Conservation (phyloP, 2,797 vertebrate genomes). For the Cynodonichthys magdalenae region DNA sequence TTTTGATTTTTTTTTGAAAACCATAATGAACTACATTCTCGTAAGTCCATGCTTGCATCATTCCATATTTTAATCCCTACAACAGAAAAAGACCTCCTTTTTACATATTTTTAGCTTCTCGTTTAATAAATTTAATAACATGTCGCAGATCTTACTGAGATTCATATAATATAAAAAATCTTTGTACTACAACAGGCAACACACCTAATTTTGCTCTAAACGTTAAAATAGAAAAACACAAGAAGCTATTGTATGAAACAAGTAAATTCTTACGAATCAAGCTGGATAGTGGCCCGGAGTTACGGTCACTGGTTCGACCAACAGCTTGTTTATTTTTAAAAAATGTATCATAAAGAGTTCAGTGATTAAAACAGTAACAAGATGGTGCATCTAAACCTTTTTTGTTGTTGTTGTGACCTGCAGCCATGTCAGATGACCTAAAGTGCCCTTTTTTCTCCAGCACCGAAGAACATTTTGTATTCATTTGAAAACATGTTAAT, state of each 20-base stretch:
- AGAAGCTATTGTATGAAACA: background rate
- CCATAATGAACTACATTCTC: too few relatives aligned
- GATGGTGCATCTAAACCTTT: background rate
- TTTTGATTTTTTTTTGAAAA: too few relatives aligned
- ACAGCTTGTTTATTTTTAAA: constrained; percentile 9
- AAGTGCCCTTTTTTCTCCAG: background rate
- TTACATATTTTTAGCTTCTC: too few relatives aligned
- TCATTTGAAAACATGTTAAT: background rate
- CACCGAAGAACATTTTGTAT: background rate
- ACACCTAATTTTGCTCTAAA: too few relatives aligned
- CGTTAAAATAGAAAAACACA: background rate
- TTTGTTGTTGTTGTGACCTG: background rate
- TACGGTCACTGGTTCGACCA: constrained; percentile 12
- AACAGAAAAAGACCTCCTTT: too few relatives aligned
- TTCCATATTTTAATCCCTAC: too few relatives aligned
- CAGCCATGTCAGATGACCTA: constrained; percentile 8
- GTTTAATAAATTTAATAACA: too few relatives aligned
- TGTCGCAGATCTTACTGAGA: too few relatives aligned
- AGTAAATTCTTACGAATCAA: constrained; percentile 8
- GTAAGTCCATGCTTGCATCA: too few relatives aligned
- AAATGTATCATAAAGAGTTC: constrained; percentile 19
- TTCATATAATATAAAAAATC: too few relatives aligned
- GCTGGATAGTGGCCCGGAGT: constrained; percentile 29
- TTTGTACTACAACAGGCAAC: too few relatives aligned
- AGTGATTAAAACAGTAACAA: background rate